phyloP scores from a whole-genome alignment of 1,140 invertebrate species.

The Hyles vespertilio region DNA sequence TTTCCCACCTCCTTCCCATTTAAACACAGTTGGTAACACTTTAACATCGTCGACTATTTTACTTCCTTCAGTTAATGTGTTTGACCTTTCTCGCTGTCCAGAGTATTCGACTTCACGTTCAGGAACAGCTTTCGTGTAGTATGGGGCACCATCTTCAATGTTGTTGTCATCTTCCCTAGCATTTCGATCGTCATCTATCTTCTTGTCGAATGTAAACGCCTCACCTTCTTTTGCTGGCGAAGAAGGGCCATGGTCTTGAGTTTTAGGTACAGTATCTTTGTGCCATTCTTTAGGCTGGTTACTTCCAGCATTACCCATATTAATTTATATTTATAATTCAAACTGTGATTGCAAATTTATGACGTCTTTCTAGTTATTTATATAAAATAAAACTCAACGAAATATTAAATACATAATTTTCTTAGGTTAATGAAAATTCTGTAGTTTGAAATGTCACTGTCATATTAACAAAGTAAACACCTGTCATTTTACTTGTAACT shows the following conservation, averaged over 20 bases:
- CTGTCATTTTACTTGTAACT: too few species aligned
- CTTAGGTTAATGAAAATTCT: too few species aligned
- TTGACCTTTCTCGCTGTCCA: slow-evolving; percentile 80
- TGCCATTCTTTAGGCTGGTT: slow-evolving; percentile 81
- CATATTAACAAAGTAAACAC: too few species aligned
- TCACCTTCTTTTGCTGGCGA: slow-evolving; percentile 86
- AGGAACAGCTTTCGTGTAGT: slow-evolving; percentile 81
- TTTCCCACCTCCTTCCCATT: slow-evolving; percentile 97
- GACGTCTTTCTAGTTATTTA: too few species aligned
- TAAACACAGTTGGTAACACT: slow-evolving; percentile 96
- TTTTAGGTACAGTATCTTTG: slow-evolving; percentile 68
- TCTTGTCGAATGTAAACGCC: slow-evolving; percentile 91
- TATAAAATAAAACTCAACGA: too few species aligned
- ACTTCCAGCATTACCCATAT: slow-evolving; percentile 87
- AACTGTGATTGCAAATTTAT: too few species aligned
- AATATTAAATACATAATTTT: too few species aligned
- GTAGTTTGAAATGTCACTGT: too few species aligned
- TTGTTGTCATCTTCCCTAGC: slow-evolving; percentile 75
- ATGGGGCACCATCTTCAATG: slow-evolving; percentile 88
- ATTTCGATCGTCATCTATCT: slow-evolving; percentile 79
- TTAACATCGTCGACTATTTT: slow-evolving; percentile 75
- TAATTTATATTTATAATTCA: not conserved
- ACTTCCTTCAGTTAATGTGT: slow-evolving; percentile 82
- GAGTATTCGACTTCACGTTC: slow-evolving; percentile 72
- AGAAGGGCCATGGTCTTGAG: slow-evolving; percentile 77